Conservation (phyloP, 2,888 invertebrate genomes). For the Odontocolon sp. region DNA sequence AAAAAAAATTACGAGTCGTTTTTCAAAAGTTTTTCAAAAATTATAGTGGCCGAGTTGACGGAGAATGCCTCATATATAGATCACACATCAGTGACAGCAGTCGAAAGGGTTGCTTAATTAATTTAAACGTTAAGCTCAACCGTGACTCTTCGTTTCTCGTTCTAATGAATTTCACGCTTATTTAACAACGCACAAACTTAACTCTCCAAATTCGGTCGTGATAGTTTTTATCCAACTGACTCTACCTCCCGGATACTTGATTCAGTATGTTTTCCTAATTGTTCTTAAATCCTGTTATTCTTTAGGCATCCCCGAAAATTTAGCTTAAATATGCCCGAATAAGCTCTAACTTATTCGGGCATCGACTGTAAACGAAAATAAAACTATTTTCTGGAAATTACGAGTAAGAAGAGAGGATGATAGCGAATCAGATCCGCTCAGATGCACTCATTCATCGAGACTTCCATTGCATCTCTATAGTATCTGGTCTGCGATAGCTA, state of each 20-base stretch:
- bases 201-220: background rate
- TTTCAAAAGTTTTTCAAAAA: no score
- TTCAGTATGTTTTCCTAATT: no score
- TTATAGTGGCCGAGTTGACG: no score
- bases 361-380: background rate
- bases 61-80: no score
- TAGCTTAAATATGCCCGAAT: no score
- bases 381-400: constrained; percentile 1
- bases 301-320: no score
- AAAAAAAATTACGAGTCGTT: no score
- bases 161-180: background rate
- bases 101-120: background rate
- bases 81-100: background rate
- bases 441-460: constrained; percentile 8
- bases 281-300: no score
- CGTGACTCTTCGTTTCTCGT: background rate
- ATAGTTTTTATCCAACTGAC: background rate
- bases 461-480: background rate
- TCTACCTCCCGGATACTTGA: no score
- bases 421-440: background rate
- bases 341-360: no score
- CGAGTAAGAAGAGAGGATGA: background rate
- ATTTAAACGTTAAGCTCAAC: background rate
- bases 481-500: background rate
- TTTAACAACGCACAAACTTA: background rate